Evolutionary conservation across 2,113 vertebrate genomes (phyloP), one percentile per base, ranked within the genome.

Genomic region (Crotalus horridus): DNA sequence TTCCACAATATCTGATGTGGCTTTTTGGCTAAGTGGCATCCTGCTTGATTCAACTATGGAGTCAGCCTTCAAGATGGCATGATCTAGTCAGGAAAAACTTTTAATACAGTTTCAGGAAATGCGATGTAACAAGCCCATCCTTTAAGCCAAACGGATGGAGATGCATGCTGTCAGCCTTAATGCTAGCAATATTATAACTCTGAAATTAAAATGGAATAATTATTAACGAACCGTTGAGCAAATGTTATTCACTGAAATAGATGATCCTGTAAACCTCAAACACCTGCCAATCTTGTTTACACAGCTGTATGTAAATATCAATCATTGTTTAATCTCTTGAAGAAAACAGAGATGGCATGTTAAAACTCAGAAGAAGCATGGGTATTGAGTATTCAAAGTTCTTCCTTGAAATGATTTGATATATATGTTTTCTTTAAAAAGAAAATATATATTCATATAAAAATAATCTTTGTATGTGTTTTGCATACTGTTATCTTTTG

Each of bases 181-280:
- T 6, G 90, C 61, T 54, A 69, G 39, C 1, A n/a, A 64, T n/a
- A 87, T 95, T 91, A 85, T 46, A 88, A 43, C 5, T 11, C 29
- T 55, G 48, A 15, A 89, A 54, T 89, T 51, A n/a, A 11, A 53
- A 53, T 21, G 0, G 8, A 95, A 94, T n/a, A 93, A 90, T 89
- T 69, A 94, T 46, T 54, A 61, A 29, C 39, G 48, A 24, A 69
- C 1, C 90, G 89, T 48, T 93, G 92, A 91, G 69, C 91, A 91
- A 74, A 92, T 93, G 92, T 90, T 17, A 64, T 46, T 91, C 48
- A 81, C 69, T 11, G 81, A 90, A 95, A 92, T 87, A 94, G 46
- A 74, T 39, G 1, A 93, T 87, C 15, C 90, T 95, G 85, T 85
- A 94, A 33, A 61, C 3, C 88, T 92, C 7, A 88, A 46, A 90